phyloP scores from a whole-genome alignment of 1,140 invertebrate species.

The Drosophila suzukii region DNA sequence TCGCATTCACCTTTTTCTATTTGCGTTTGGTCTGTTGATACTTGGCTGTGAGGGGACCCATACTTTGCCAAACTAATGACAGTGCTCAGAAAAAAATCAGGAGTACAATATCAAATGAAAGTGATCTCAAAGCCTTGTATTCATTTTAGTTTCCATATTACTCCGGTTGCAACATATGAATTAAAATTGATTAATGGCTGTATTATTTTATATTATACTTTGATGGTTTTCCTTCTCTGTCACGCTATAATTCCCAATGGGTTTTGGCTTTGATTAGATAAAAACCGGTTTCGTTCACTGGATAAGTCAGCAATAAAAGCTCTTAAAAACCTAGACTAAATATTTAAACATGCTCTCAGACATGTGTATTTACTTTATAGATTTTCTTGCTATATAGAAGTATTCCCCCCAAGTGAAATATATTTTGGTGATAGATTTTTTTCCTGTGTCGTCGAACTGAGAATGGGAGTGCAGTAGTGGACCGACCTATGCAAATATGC shows the following conservation, averaged over 20 bases:
- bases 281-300: background rate
- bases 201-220: background rate
- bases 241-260: conserved; percentile 4
- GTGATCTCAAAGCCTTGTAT: too few relatives aligned
- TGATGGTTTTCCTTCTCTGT: background rate
- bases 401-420: background rate
- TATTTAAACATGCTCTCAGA: too few relatives aligned
- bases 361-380: too few relatives aligned
- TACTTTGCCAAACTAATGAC: conserved; percentile 7
- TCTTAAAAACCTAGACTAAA: background rate
- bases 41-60: conserved; percentile 13
- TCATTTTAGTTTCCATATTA: background rate
- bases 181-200: background rate
- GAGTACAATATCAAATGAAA: background rate
- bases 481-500: conserved; percentile 68
- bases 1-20: conserved; percentile 9
- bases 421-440: background rate
- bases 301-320: background rate
- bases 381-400: background rate
- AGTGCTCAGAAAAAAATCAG: background rate
- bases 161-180: background rate
- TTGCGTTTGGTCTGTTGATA: conserved; percentile 11
- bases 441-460: background rate
- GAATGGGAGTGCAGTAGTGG: conserved; percentile 8
- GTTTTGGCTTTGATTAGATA: background rate